Evolutionary conservation across 2,113 vertebrate species (phyloP), one percentile per base, ranked within the genome.

Genomic region (Pterocles gutturalis): DNA sequence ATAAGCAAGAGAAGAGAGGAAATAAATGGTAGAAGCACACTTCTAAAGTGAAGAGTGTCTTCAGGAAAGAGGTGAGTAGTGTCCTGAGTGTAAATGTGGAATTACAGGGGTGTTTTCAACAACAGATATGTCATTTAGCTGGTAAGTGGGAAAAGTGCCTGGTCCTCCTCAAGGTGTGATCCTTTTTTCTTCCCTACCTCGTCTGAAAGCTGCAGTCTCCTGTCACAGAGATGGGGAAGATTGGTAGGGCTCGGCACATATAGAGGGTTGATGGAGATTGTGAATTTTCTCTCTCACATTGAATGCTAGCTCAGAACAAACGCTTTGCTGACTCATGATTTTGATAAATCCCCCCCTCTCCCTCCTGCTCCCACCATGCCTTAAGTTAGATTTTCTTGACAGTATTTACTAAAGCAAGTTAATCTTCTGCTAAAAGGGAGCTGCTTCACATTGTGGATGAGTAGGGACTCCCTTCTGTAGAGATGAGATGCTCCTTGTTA

Each of bases 361-460:
- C 1, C 11, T 13, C 19, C 26, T 14, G 2, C 25, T 16, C 1
- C 1, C 15, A 13, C 22, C 7, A 1, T 38, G 33, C 60, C 22
- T 81, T 48, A 21, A 75, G 29, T 57, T 16, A 72, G 41, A 36
- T 83, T 87, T 94, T 82, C 41, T 67, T 64, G 41, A 31, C 41
- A 76, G 18, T n/a, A 17, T 69, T 79, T 95, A 58, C 62, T 93
- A 20, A 77, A 91, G 24, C 15, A 60, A 69, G 11, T 80, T 83
- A 79, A 53, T 24, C 13, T 92, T 29, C 55, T 92, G 21, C 54
- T 84, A 76, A 33, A 83, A 46, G 33, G 51, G 17, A 10, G 51
- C 33, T 1, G 7, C 29, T 91, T 81, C 19, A 26, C 22, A 10
- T 10, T 64, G 11, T 17, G 3, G n/a, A 8, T 31, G 51, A 64